Evolutionary conservation across 2,888 invertebrate genomes (phyloP).

Genomic region (Tubulanus polymorphus): DNA sequence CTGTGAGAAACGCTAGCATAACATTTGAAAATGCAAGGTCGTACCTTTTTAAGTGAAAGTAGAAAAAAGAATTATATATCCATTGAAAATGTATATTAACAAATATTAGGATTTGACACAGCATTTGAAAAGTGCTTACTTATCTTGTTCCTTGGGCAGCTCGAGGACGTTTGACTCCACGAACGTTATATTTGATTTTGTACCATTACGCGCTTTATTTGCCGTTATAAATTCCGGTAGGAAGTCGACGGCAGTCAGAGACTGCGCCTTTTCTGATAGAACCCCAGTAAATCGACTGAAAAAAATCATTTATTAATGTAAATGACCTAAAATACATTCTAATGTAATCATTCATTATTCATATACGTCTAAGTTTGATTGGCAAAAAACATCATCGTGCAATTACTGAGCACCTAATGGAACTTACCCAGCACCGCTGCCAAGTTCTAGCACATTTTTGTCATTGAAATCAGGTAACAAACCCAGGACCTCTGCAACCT

Average conservation of each 20-base stretch:
- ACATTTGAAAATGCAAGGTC: conserved; percentile 58
- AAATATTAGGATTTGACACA: background rate
- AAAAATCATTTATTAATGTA: no score
- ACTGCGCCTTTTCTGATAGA: conserved; percentile 49
- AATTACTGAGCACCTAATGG: background rate
- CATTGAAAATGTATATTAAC: background rate
- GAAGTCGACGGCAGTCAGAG: conserved; percentile 56
- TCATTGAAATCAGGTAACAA: conserved; percentile 51
- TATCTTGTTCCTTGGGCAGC: no score
- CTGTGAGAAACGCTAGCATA: conserved; percentile 58
- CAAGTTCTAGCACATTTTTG: conserved; percentile 55
- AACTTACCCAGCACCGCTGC: conserved; percentile 56
- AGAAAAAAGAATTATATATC: conserved; percentile 9
- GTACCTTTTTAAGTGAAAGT: no score
- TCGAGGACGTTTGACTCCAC: conserved; percentile 54
- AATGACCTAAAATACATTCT: no score
- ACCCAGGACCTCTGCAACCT: conserved; percentile 51
- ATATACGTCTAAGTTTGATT: no score
- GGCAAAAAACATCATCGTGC: no score
- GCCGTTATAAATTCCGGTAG: conserved; percentile 55
- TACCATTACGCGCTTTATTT: conserved; percentile 51
- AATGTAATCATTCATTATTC: no score
- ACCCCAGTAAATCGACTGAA: conserved; percentile 54
- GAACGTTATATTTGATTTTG: conserved; percentile 51
- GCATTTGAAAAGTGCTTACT: no score